A percentile compares a stretch with the other conserved stretches of the same genome.
phyloP scores from a whole-genome alignment of 2,113 vertebrate species.

The Channa maculata region DNA sequence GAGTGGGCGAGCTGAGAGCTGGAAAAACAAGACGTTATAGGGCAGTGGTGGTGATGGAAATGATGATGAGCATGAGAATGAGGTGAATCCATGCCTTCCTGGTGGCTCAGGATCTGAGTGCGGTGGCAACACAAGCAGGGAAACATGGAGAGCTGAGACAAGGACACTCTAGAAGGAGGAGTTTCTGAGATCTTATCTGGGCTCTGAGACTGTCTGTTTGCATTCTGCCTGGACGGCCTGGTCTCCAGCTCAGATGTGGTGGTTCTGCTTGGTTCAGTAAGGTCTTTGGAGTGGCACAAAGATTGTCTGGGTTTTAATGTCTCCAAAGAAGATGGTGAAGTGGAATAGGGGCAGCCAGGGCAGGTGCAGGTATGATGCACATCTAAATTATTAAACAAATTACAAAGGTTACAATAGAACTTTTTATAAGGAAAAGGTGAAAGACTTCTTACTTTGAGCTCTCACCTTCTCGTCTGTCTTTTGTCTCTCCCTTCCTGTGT shows the following conservation, averaged over 20 bases:
- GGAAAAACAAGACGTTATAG: constrained; percentile 69
- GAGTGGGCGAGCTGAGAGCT: constrained; percentile 66
- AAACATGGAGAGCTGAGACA: constrained; percentile 71
- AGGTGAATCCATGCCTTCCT: constrained; percentile 55
- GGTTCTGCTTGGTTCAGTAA: constrained; percentile 34
- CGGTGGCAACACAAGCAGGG: constrained; percentile 81
- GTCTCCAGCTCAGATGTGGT: constrained; percentile 22
- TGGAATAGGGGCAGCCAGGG: constrained; percentile 80
- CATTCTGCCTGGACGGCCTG: constrained; percentile 39
- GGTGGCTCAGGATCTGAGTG: constrained; percentile 56
- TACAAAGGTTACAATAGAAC: background rate
- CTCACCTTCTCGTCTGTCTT: constrained; percentile 52
- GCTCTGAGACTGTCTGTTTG: constrained; percentile 47
- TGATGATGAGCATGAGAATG: constrained; percentile 73
- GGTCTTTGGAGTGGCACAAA: constrained; percentile 63
- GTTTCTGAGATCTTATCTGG: constrained; percentile 24
- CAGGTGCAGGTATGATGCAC: constrained; percentile 78
- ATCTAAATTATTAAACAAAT: constrained; percentile 41
- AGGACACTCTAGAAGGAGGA: constrained; percentile 35
- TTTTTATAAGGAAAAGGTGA: background rate
- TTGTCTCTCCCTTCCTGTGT: constrained; percentile 46
- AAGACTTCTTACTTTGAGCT: background rate
- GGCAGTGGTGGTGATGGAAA: constrained; percentile 81
- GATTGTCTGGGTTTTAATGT: constrained; percentile 65
- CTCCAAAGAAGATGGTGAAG: constrained; percentile 58